These are phyloP conservation scores for Oncorhynchus nerka DNA, from an alignment of 2,113 vertebrate genomes.

Conservation along the genomic window DNA sequence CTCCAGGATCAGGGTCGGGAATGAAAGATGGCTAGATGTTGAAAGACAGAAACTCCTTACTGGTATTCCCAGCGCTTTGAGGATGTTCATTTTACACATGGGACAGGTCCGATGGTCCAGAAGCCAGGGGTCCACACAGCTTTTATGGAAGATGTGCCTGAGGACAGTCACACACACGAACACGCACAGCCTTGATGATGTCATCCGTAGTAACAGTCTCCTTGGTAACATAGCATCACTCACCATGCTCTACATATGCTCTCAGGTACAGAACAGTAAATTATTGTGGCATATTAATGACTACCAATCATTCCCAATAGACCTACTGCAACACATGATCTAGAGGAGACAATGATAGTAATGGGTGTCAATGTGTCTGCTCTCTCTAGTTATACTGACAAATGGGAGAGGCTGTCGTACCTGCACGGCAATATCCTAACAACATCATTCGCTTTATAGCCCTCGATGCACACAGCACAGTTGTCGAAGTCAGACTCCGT, in stretches of 20 bases:
- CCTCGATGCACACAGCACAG: slow-evolving; percentile 98
- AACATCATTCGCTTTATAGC: slow-evolving; percentile 93
- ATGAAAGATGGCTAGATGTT: neutral
- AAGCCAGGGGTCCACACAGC: slow-evolving; percentile 97
- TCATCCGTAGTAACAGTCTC: neutral
- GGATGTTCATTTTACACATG: slow-evolving; percentile 99
- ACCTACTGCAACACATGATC: too few relatives aligned
- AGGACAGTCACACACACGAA: neutral
- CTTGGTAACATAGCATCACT: too few relatives aligned
- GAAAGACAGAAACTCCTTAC: slow-evolving; percentile 71
- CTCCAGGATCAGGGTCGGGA: neutral
- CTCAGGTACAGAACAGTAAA: too few relatives aligned
- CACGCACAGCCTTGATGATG: neutral
- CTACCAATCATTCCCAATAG: neutral
- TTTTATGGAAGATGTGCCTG: slow-evolving; percentile 98
- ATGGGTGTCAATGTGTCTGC: too few relatives aligned
- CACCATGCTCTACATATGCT: too few relatives aligned
- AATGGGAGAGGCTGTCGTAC: slow-evolving; percentile 63
- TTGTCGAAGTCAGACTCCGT: slow-evolving; percentile 96
- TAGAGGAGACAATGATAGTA: too few relatives aligned
- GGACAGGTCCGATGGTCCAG: slow-evolving; percentile 96
- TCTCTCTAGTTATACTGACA: neutral
- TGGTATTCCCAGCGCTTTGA: slow-evolving; percentile 95
- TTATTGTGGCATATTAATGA: neutral
- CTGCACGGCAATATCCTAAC: slow-evolving; percentile 93